Evolutionary conservation across 2,113 vertebrate genomes (phyloP).

Genomic region (Steatornis caripensis): DNA sequence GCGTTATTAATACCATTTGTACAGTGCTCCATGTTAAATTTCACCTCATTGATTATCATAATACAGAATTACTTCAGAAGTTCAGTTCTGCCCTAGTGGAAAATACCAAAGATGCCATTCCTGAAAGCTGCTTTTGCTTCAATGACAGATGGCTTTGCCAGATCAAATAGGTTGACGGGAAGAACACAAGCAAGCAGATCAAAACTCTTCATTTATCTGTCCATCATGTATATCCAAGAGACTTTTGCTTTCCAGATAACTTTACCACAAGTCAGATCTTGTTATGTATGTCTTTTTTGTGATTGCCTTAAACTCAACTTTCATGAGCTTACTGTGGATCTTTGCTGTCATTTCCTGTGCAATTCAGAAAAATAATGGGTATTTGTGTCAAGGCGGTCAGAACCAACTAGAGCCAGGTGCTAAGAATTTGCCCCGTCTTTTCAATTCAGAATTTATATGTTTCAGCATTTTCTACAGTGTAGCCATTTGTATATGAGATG

Average conservation of each 20-base stretch:
- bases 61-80: background rate
- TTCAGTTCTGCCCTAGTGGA: background rate
- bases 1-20: background rate
- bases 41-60: conserved; percentile 40
- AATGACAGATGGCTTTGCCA: conserved; percentile 3
- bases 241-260: conserved; percentile 16
- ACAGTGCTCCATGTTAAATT: background rate
- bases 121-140: conserved; percentile 25
- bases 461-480: background rate
- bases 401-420: background rate
- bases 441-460: background rate
- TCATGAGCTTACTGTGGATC: background rate
- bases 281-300: background rate
- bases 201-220: conserved; percentile 31
- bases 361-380: background rate
- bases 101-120: conserved; percentile 63
- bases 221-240: background rate
- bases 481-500: background rate
- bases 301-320: background rate
- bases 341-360: background rate
- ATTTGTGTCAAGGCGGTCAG: background rate
- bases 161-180: conserved; percentile 7
- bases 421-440: background rate
- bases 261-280: conserved; percentile 26
- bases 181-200: conserved; percentile 20